Percentiles rank a stretch among this genome's conserved stretches.
These are phyloP conservation scores for Drosophila persimilis DNA, from an alignment of 1,140 invertebrate genomes.

Conservation along the genomic window DNA sequence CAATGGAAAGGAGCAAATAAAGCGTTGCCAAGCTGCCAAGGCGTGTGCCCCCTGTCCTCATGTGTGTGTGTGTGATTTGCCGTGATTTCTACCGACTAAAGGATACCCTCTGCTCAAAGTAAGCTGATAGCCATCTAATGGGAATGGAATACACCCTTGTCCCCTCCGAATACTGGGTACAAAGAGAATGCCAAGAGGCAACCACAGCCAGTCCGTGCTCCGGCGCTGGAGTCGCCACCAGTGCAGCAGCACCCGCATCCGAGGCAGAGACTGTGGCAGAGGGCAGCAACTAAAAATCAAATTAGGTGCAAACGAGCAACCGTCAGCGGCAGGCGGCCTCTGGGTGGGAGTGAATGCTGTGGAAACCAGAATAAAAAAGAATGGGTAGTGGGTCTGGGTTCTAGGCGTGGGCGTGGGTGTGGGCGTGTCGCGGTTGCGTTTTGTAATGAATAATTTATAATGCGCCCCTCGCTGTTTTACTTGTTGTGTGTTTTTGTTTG, in stretches of 20 bases:
- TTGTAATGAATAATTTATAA: slow-evolving; percentile 82
- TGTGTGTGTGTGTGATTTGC: slow-evolving; percentile 8
- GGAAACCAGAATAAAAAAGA: neutral
- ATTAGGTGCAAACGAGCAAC: slow-evolving; percentile 79
- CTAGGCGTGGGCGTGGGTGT: too few species aligned
- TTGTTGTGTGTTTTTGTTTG: slow-evolving; percentile 15
- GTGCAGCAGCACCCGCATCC: slow-evolving; percentile 18
- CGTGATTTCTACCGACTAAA: neutral
- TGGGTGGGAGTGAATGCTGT: slow-evolving; percentile 5
- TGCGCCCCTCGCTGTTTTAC: slow-evolving; percentile 38
- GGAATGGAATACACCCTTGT: neutral
- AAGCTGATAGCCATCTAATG: neutral
- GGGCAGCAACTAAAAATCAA: slow-evolving; percentile 78
- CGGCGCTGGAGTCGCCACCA: neutral
- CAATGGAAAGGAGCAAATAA: slow-evolving; percentile 43
- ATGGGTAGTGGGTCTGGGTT: neutral
- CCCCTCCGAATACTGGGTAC: slow-evolving; percentile 1
- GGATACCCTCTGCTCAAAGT: slow-evolving; percentile 5
- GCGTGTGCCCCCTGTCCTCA: slow-evolving; percentile 6
- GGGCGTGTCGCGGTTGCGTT: slow-evolving; percentile 55
- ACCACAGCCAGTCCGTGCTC: slow-evolving; percentile 45
- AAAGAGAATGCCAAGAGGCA: slow-evolving; percentile 54
- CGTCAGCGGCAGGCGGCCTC: slow-evolving; percentile 42
- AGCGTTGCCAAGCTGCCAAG: slow-evolving; percentile 35
- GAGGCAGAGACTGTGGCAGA: slow-evolving; percentile 18